These are phyloP conservation scores for Listronotus oregonensis DNA, from an alignment of 1,140 invertebrate species.

Conservation along the genomic window DNA sequence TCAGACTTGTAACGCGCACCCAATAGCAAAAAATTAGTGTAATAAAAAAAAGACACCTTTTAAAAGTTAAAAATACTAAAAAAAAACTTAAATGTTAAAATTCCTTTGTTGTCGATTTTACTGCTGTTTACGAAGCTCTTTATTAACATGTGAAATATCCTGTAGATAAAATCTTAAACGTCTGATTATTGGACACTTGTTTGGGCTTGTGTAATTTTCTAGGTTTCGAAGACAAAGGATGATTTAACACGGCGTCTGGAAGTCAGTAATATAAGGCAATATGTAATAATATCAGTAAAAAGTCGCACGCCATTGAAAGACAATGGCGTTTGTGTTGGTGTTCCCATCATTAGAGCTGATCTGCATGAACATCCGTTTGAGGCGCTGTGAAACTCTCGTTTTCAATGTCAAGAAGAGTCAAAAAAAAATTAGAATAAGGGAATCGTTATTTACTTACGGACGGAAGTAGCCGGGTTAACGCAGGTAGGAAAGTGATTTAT, in stretches of 20 bases:
- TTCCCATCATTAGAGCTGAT: constrained; percentile 38
- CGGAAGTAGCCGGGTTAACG: constrained; percentile 9
- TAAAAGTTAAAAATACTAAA: too few species aligned
- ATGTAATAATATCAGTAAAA: constrained; percentile 38
- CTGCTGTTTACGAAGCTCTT: too few species aligned
- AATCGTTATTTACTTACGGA: constrained; percentile 14
- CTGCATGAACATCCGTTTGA: constrained; percentile 36
- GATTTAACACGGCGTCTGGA: constrained; percentile 25
- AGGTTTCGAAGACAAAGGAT: constrained; percentile 7
- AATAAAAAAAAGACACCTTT: too few species aligned
- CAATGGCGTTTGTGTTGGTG: constrained; percentile 27
- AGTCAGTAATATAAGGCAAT: constrained; percentile 36
- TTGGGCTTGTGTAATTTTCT: too few species aligned
- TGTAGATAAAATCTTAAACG: too few species aligned
- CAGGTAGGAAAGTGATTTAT: constrained; percentile 5
- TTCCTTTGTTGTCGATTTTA: too few species aligned
- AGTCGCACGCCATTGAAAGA: constrained; percentile 36
- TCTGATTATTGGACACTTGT: too few species aligned
- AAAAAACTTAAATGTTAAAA: too few species aligned
- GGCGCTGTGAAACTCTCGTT: constrained; percentile 37
- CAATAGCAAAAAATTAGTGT: too few species aligned
- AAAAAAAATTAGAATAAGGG: constrained; percentile 26
- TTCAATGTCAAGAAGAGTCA: constrained; percentile 28
- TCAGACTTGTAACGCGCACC: too few species aligned
- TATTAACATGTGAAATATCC: too few species aligned